Conservation (phyloP, 2,888 invertebrate genomes). For the Andrena minutula region DNA sequence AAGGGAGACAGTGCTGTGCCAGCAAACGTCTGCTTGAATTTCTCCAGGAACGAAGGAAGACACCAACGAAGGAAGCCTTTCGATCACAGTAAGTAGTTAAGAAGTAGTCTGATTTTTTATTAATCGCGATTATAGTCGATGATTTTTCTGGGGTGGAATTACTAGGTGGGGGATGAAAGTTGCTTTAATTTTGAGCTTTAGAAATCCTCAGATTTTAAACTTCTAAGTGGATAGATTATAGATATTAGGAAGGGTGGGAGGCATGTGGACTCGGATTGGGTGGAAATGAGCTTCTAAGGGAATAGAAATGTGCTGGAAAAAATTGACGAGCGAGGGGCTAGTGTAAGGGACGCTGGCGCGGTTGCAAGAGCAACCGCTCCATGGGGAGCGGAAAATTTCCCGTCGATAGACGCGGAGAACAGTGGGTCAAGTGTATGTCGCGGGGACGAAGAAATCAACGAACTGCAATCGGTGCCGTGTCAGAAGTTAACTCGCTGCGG, state of each 20-base stretch:
- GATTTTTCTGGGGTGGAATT: too few relatives aligned
- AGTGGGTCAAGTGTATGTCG: conserved; percentile 58
- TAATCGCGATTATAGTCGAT: too few relatives aligned
- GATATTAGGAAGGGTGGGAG: too few relatives aligned
- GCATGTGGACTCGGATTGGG: too few relatives aligned
- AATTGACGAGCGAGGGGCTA: background rate
- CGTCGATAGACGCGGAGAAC: conserved; percentile 47
- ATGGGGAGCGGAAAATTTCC: conserved; percentile 56
- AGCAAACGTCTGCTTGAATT: background rate
- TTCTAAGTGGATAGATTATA: too few relatives aligned
- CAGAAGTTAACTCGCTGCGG: conserved; percentile 48
- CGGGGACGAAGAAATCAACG: conserved; percentile 15
- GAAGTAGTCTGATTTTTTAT: too few relatives aligned
- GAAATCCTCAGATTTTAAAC: too few relatives aligned
- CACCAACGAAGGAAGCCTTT: conserved; percentile 2
- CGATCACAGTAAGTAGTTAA: conserved; percentile 20
- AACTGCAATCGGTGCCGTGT: conserved; percentile 53
- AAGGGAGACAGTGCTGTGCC: too few relatives aligned
- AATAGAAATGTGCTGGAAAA: background rate
- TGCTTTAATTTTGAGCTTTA: too few relatives aligned
- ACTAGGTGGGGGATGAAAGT: too few relatives aligned
- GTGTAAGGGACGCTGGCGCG: background rate
- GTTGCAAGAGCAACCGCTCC: background rate
- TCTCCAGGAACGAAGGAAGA: background rate
- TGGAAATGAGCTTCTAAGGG: too few relatives aligned